phyloP scores from a whole-genome alignment of 1,140 invertebrate genomes.

The Bombus cullumanus region DNA sequence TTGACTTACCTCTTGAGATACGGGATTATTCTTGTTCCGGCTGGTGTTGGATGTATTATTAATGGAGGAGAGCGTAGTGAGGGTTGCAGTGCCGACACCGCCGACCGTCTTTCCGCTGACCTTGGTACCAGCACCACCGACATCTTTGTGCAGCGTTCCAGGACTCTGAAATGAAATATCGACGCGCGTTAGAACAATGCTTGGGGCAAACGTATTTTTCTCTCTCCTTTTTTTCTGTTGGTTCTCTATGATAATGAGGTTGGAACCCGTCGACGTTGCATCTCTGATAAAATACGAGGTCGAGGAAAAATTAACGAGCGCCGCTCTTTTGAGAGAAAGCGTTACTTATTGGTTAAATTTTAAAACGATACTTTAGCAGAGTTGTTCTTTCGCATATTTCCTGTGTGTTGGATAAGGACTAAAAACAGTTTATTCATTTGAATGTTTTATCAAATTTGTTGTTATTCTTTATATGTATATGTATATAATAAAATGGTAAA shows the following conservation, averaged over 20 bases:
- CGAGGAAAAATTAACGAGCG: constrained; percentile 11
- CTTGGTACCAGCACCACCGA: constrained; percentile 80
- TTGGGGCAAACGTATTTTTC: background rate
- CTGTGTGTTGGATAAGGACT: background rate
- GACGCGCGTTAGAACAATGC: constrained; percentile 27
- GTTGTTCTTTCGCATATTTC: background rate
- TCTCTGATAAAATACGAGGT: constrained; percentile 22
- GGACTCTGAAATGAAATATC: constrained; percentile 80
- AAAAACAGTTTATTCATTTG: background rate
- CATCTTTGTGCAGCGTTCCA: constrained; percentile 82
- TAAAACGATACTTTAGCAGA: background rate
- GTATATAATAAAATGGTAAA: too few species aligned
- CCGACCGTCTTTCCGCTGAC: constrained; percentile 80
- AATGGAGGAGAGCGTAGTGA: constrained; percentile 81
- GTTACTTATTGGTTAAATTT: background rate
- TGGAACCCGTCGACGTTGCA: background rate
- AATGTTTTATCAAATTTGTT: background rate
- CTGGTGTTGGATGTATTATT: constrained; percentile 80
- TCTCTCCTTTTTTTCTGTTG: background rate
- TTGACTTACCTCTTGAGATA: constrained; percentile 79
- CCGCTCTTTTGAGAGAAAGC: background rate
- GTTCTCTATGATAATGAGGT: constrained; percentile 36
- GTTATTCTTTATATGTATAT: too few species aligned
- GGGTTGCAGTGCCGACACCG: constrained; percentile 80
- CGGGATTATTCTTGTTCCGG: constrained; percentile 79